Evolutionary conservation across 1,140 invertebrate genomes (phyloP).

Genomic region (Drosophila nigromelanica): DNA sequence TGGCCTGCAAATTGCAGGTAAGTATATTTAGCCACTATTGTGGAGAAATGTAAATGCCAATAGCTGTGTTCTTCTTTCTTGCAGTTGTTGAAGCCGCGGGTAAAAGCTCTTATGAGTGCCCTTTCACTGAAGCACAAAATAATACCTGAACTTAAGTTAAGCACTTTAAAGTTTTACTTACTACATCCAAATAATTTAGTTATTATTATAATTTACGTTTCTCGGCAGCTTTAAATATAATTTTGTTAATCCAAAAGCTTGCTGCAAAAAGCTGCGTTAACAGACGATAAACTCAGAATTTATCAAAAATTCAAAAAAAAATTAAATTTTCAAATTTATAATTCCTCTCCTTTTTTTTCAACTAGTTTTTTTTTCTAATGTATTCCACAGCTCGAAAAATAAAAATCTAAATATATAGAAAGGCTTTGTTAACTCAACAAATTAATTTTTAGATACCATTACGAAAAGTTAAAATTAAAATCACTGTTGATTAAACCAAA

Average conservation of each 20-base stretch:
- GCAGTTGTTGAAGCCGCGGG: conserved; percentile 61
- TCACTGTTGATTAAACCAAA: conserved; percentile 8
- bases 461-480: not conserved
- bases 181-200: no score
- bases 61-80: not conserved
- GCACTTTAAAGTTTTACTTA: no score
- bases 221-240: no score
- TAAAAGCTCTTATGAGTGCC: conserved; percentile 42
- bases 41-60: no score
- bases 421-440: not conserved
- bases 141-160: not conserved
- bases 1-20: conserved; percentile 89
- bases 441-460: conserved; percentile 19
- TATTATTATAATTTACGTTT: no score
- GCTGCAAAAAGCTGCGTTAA: no score
- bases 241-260: no score
- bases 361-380: not conserved
- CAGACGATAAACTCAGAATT: no score
- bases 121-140: not conserved
- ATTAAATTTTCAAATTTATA: no score
- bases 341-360: no score
- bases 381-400: not conserved
- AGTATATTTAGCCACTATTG: conserved; percentile 84
- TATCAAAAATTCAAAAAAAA: no score
- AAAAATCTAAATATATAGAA: not conserved